phyloP scores from a whole-genome alignment of 2,113 vertebrate species.

The Terrapene triunguis region DNA sequence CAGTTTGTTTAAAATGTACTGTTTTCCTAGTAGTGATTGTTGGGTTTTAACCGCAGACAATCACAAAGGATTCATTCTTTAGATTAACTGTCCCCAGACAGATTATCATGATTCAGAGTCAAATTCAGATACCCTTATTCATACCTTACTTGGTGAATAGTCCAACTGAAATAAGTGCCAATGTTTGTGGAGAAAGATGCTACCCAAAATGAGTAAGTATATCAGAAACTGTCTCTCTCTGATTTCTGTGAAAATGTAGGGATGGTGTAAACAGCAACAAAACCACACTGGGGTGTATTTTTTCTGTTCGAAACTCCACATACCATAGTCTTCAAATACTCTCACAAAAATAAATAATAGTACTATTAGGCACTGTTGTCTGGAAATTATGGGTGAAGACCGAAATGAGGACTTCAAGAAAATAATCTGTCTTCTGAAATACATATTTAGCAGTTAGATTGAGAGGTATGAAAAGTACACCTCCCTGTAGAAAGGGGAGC shows the following conservation, averaged over 20 bases:
- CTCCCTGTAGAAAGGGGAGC: background rate
- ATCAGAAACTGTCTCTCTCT: background rate
- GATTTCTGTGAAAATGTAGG: background rate
- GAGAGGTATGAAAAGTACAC: background rate
- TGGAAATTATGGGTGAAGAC: background rate
- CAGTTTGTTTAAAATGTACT: background rate
- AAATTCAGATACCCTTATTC: background rate
- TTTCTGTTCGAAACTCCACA: background rate
- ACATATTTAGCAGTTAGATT: background rate
- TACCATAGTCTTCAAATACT: background rate
- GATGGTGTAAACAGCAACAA: background rate
- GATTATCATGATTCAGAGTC: background rate
- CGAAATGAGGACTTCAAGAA: background rate
- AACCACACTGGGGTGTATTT: background rate
- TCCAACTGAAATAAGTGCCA: background rate
- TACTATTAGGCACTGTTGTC: background rate
- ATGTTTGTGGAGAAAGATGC: background rate
- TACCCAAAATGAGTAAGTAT: background rate
- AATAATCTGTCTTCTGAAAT: background rate
- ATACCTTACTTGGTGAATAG: accelerated
- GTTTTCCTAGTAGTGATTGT: background rate
- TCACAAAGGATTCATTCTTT: background rate
- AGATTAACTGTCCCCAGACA: conserved; percentile 11
- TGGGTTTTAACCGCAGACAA: background rate
- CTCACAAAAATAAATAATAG: background rate